Conservation (phyloP, 2,888 invertebrate genomes). For the Lottia gigantea region DNA sequence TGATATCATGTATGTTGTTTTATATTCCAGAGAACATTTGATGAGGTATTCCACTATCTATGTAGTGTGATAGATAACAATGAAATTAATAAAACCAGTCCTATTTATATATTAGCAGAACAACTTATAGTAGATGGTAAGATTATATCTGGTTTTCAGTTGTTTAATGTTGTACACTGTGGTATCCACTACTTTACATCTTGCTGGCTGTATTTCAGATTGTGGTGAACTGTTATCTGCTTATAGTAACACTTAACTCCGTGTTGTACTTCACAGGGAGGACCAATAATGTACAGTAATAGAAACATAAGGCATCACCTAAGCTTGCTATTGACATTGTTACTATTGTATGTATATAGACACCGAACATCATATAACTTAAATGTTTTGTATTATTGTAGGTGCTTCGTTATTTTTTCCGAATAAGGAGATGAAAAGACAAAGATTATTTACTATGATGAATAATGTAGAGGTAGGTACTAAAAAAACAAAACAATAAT, state of each 20-base stretch:
- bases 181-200: no score
- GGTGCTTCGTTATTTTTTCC: conserved; percentile 67
- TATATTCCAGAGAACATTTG: conserved; percentile 46
- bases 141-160: conserved; percentile 2
- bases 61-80: conserved; percentile 51
- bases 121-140: conserved; percentile 64
- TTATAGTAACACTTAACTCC: no score
- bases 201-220: no score
- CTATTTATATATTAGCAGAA: conserved; percentile 46
- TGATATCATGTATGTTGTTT: conserved; percentile 8
- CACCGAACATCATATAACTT: background rate
- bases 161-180: no score
- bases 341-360: background rate
- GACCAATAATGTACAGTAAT: no score
- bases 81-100: conserved; percentile 32
- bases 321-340: no score
- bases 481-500: no score
- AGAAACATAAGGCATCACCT: no score
- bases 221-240: no score
- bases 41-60: conserved; percentile 57
- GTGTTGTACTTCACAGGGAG: no score
- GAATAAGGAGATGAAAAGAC: conserved; percentile 63
- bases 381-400: conserved; percentile 26
- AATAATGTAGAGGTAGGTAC: conserved; percentile 55
- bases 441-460: conserved; percentile 64